Evolutionary conservation across 2,113 vertebrate species (phyloP), one percentile per base, ranked within the genome.

Genomic region (Eretmochelys imbricata): DNA sequence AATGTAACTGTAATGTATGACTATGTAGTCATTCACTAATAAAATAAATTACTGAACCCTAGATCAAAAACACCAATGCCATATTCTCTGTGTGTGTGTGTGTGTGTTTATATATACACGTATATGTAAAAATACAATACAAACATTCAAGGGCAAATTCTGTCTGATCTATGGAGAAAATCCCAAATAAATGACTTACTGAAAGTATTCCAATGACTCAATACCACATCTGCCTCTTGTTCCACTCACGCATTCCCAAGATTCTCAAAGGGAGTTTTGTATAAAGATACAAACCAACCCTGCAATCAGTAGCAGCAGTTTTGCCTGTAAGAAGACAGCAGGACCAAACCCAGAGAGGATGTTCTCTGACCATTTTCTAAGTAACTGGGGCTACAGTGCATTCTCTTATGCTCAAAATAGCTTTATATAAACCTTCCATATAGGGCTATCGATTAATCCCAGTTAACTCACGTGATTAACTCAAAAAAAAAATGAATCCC

Each of bases 41-140:
- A 88, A 79, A 86, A 93, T 42, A 94, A 93, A 96, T 96, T 78
- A 93, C 62, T 93, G 85, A 92, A 14, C 35, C 86, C 22, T 31
- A 50, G 84, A 81, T 91, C 84, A 95, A 97, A 96, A 80, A 75
- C 29, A 89, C 1, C 48, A 95, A 19, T 1, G 31, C 10, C 62
- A 46, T 94, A 96, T 91, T 89, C 57, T n/a, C 51, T n/a, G 4
- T 65, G 14, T 38, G 17, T 38, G 35, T 38, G 65, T 69, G n/a
- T n/a, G 17, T 69, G 17, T 38, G 65, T 72, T 9, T n/a, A 20
- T 72, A 38, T 35, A 69, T 38, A 72, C 10, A 38, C 8, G 5
- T 72, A 72, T 72, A n/a, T 38, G 20, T 72, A 72, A 72, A 38
- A 42, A 42, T 42, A 42, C 38, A 42, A 42, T 42, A 42, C 19